Base-by-base conservation (phyloP, 92 coral and sea anemone genomes). In the Nematostella vectensis region DNA sequence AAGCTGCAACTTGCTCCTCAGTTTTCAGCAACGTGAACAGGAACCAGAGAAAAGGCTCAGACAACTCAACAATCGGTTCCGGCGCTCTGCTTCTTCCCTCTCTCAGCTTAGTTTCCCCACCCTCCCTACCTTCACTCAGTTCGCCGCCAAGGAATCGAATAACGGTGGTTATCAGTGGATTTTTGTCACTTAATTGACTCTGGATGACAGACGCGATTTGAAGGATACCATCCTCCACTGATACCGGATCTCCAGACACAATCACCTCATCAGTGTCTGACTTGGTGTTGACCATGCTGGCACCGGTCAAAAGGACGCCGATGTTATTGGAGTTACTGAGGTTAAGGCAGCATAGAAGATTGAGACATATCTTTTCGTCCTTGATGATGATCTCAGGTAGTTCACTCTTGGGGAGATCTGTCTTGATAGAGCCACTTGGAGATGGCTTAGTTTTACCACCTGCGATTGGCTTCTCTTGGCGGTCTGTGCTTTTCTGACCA, bases 141-240 rank as follows among this genome's bases (percentile, higher is more conserved):
- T 45, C 51, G 9, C 51, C 51, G 9, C 11, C 51, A 17, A 66
- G 53, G 44, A 25, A 66, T 36, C 29, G 42, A 26, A 66, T 54
- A 2, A 55, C 72, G 8, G 13, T 55, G 10, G 44, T 19, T 29
- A 74, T 71, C 2, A 48, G 63, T 15, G 15, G 15, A 12, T 53
- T 64, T n/a, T 40, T 65, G 59, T 81, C 74, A 4, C 62, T 47
- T 18, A 79, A 58, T 24, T 71, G 71, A 51, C 65, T 78, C 31
- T 70, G 75, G 29, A 91, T 51, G 27, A 78, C 68, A 27, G 93
- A 81, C 17, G 80, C 65, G 20, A 84, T 56, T 47, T 91, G 95
- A 40, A 87, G 73, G 23, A 87, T 66, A 29, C 96, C 81, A 57
- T 91, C 98, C 63, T 91, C 96, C 2, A 91, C 87, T 8, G 98